Evolutionary conservation across 2,113 vertebrate genomes (phyloP), one percentile per base, ranked within the genome.

Genomic region (Bos javanicus): DNA sequence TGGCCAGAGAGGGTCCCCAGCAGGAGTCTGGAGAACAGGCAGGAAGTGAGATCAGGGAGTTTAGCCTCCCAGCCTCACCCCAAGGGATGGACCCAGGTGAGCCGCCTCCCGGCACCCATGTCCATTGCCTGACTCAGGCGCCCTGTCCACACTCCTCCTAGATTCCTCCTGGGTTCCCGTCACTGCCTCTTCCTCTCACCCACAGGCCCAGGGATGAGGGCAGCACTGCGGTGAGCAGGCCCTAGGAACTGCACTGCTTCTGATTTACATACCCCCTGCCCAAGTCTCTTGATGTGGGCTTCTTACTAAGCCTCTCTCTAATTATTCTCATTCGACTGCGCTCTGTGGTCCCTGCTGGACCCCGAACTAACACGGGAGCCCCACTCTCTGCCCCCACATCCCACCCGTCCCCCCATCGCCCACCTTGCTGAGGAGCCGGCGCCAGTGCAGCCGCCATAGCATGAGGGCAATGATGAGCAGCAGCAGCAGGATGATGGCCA

Each of bases 391-490:
- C 12, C 15, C 74, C 60, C 83, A 2, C 93, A n/a, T 12, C 84
- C 86, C 95, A n/a, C 23, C 23, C 19, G 10, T 2, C 43, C 39
- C 57, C 48, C 54, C 12, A 4, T 30, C 1, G 0, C 98, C 36
- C 92, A 99, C 99, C 99, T 99, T 99, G 97, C 99, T 99, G 84
- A 99, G 99, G 23, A 99, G 98, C 98, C 99, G 99, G 87, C 99
- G 99, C 99, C 99, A 99, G 98, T 99, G 99, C 96, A 99, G 99
- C 96, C 99, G 98, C 99, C 99, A 99, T 8, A 99, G 99, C 97
- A 99, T 99, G 97, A 99, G 99, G 16, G 99, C 99, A 7, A 99
- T 99, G 95, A 99, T 98, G 0, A 99, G 99, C 98, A 99, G 94
- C 3, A 99, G 98, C 90, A 99, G 98, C 6, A 99, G 97, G 96